Conservation (phyloP, 2,113 vertebrate species). For the Arenaria interpres region DNA sequence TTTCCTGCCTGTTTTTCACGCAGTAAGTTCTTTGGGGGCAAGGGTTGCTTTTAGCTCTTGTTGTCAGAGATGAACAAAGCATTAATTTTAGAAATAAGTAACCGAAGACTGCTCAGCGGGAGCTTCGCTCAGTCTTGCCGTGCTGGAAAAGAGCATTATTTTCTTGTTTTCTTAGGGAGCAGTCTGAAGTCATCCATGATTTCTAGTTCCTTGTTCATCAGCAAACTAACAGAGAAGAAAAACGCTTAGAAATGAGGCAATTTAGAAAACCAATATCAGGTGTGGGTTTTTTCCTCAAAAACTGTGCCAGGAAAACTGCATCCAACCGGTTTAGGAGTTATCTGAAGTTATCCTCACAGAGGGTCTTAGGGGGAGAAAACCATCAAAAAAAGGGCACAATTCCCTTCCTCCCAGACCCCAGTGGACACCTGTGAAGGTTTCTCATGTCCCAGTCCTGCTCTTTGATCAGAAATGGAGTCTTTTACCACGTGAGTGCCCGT, state of each 20-base stretch:
- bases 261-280: not conserved
- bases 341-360: not conserved
- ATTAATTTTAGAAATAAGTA: not conserved
- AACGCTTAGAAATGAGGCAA: not conserved
- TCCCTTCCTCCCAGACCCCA: not conserved
- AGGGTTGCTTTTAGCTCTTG: not conserved
- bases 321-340: not conserved
- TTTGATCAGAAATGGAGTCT: not conserved
- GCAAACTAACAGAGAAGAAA: not conserved
- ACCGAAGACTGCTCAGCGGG: not conserved
- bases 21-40: not conserved
- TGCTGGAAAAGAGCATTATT: not conserved
- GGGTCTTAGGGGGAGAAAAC: not conserved
- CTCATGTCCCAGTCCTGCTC: not conserved
- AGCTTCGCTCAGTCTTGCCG: fast-evolving
- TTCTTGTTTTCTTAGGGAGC: not conserved
- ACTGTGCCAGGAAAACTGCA: not conserved
- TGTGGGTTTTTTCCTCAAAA: not conserved
- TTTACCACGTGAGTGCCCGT: fast-evolving
- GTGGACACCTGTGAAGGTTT: not conserved
- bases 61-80: not conserved
- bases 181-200: not conserved
- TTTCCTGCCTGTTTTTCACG: not conserved
- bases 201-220: not conserved
- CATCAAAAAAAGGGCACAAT: not conserved